Percentiles rank a stretch among this genome's conserved stretches.
Evolutionary conservation across 2,797 vertebrate species (phyloP).

Genomic region (Trichosurus vulpecula): DNA sequence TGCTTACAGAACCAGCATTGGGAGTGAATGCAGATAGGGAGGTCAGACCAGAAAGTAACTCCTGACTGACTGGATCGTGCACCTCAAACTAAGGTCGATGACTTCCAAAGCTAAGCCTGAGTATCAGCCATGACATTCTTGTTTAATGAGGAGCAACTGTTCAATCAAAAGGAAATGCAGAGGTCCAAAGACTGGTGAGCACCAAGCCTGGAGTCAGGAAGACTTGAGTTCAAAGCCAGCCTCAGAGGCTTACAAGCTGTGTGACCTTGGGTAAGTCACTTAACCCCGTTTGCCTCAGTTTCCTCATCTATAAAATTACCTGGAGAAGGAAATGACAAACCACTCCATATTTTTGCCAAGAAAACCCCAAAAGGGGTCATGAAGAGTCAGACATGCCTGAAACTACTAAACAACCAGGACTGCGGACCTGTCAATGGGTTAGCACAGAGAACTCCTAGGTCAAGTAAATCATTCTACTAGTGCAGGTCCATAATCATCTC

Average conservation of each 20-base stretch:
- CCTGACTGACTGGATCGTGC: background rate
- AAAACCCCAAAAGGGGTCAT: background rate
- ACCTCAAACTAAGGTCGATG: background rate
- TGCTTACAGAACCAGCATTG: background rate
- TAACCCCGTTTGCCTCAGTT: background rate
- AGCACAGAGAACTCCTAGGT: background rate
- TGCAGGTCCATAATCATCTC: background rate
- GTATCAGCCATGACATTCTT: background rate
- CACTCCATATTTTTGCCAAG: background rate
- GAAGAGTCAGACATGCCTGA: background rate
- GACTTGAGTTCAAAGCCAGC: background rate
- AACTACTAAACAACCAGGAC: no score
- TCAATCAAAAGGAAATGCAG: background rate
- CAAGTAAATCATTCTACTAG: background rate
- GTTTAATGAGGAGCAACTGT: background rate
- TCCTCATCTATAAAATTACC: background rate
- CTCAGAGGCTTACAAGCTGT: background rate
- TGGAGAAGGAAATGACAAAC: background rate
- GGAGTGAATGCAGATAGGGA: background rate
- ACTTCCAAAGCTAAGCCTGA: background rate
- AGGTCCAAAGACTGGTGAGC: background rate
- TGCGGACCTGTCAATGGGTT: background rate
- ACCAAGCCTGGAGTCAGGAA: background rate
- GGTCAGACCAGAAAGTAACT: no score
- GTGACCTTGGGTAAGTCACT: background rate